Base-by-base conservation (phyloP, 2,113 vertebrate species). In the Daphoenositta chrysoptera region DNA sequence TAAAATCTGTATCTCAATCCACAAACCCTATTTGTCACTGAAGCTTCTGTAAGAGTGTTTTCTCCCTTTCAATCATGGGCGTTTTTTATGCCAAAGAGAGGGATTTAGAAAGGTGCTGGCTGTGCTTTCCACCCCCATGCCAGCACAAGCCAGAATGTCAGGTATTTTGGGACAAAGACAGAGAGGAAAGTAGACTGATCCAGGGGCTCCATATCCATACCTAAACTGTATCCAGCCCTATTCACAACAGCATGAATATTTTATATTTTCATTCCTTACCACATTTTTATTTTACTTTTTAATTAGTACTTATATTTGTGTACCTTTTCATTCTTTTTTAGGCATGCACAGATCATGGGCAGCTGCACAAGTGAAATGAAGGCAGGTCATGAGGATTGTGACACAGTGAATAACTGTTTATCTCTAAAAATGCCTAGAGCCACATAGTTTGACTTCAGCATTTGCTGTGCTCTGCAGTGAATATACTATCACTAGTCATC, bases 401-500 rank as follows among this genome's bases (percentile, higher is more conserved):
- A 57, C 76, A 72, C 56, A 61, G 13, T 91, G 83, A 95, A 89
- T 95, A 92, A 92, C 44, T 94, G 76, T 92, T 96, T 94, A 83
- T 58, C 70, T 90, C 73, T 78, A 66, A 81, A 95, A 89, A 75
- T 92, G 73, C 66, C 83, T 66, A 47, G 50, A 88, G 90, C 28
- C 26, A 71, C 35, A 60, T 84, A 85, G 78, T 83, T 91, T 93
- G 44, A 81, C 61, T 97, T 91, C 37, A 87, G 30, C 28, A n/a
- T 91, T 90, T 93, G 33, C 66, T 89, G 21, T 66, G 23, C 40
- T 89, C 51, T 79, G 26, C n/a, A 57, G 13, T 63, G 75, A 85
- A 44, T 80, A 72, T 71, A 61, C 47, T 60, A 81, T 73, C 73
- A 83, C 87, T 91, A 90, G 20, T 95, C 75, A 80, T 79, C n/a